phyloP scores from a whole-genome alignment of 2,888 invertebrate genomes.

The Synanthedon andrenaeformis region DNA sequence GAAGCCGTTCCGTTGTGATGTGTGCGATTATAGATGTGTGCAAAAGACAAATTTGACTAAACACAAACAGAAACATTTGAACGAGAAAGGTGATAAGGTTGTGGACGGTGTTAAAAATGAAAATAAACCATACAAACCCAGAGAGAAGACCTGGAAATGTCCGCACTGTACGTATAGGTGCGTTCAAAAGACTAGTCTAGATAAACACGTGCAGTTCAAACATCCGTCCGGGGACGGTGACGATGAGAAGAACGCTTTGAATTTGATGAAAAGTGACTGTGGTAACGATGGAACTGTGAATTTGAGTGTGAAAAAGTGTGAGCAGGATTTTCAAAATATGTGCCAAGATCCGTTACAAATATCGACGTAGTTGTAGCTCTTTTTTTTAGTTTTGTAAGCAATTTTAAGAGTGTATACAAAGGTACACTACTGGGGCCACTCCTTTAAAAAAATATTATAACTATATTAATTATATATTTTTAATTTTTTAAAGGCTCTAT shows the following conservation, averaged over 20 bases:
- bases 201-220: slow-evolving; percentile 58
- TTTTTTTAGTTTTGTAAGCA: not conserved
- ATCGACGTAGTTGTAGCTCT: not conserved
- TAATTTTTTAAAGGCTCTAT: no score
- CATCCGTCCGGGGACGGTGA: slow-evolving; percentile 26
- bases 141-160: slow-evolving; percentile 58
- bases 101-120: slow-evolving; percentile 28
- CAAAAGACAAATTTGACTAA: slow-evolving; percentile 64
- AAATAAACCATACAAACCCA: slow-evolving; percentile 47
- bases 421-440: no score
- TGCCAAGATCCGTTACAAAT: not conserved
- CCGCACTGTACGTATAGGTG: slow-evolving; percentile 51
- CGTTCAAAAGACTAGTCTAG: slow-evolving; percentile 57
- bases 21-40: slow-evolving; percentile 59
- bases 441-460: no score
- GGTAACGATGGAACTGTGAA: slow-evolving; percentile 28
- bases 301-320: slow-evolving; percentile 39
- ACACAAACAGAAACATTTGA: slow-evolving; percentile 57
- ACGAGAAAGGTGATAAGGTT: slow-evolving; percentile 42
- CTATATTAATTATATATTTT: no score
- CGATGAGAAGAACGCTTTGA: slow-evolving; percentile 12
- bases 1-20: slow-evolving; percentile 60
- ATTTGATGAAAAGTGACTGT: slow-evolving; percentile 15
- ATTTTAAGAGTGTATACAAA: no score
- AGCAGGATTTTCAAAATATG: not conserved